phyloP scores from a whole-genome alignment of 2,113 vertebrate genomes.

The Sphaerodactylus townsendi region DNA sequence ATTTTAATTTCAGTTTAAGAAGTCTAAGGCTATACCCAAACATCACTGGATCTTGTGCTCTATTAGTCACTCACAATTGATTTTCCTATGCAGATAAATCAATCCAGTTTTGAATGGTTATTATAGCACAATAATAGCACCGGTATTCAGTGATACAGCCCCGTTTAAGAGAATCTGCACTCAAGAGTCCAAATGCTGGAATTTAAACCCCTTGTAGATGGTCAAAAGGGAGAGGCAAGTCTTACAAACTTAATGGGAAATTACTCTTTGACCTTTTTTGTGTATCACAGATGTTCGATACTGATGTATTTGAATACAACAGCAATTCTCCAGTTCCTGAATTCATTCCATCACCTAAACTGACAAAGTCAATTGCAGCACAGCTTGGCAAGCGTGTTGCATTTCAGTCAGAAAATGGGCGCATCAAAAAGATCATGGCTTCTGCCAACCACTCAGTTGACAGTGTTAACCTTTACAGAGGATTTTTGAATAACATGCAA shows the following conservation, averaged over 20 bases:
- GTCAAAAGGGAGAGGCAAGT: not conserved
- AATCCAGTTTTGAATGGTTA: too few species aligned
- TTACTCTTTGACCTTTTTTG: not conserved
- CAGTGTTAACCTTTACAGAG: slow-evolving; percentile 63
- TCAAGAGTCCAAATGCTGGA: too few species aligned
- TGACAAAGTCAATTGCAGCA: slow-evolving; percentile 45
- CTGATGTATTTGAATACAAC: slow-evolving; percentile 63
- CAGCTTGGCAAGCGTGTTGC: slow-evolving; percentile 56
- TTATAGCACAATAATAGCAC: too few species aligned
- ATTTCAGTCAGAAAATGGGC: slow-evolving; percentile 67
- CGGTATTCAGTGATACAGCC: too few species aligned
- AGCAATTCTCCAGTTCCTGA: slow-evolving; percentile 58
- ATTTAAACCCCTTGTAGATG: not conserved
- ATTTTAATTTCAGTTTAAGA: not conserved
- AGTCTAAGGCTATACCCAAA: too few species aligned
- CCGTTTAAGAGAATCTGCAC: not conserved
- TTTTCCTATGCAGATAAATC: too few species aligned
- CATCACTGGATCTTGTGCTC: too few species aligned
- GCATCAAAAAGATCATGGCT: slow-evolving; percentile 52
- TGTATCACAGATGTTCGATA: slow-evolving; percentile 44
- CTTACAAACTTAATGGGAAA: not conserved
- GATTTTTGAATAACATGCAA: slow-evolving; percentile 60
- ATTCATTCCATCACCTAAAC: slow-evolving; percentile 53
- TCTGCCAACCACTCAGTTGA: slow-evolving; percentile 45
- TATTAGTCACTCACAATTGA: too few species aligned